Conservation (phyloP, 2,888 invertebrate genomes). For the Patella ulyssiponensis region DNA sequence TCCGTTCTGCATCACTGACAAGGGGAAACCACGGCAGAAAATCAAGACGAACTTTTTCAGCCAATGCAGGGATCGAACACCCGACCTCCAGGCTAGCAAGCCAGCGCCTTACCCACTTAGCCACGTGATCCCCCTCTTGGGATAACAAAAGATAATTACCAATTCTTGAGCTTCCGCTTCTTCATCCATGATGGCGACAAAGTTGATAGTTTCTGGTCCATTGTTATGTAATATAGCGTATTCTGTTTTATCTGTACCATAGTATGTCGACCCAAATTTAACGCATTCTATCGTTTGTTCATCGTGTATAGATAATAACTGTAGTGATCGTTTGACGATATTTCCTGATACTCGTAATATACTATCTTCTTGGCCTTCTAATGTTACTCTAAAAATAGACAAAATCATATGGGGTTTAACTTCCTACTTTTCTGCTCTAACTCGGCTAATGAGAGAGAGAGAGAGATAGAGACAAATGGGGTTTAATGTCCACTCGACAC, state of each 20-base stretch:
- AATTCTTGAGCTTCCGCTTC: conserved; percentile 70
- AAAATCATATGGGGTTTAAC: too few species aligned
- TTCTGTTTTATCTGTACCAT: conserved; percentile 70
- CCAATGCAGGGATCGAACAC: too few species aligned
- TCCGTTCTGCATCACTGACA: too few species aligned
- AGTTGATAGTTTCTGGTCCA: conserved; percentile 69
- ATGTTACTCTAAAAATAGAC: conserved; percentile 53
- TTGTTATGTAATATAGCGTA: conserved; percentile 69
- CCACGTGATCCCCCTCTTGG: too few species aligned
- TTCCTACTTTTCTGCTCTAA: too few species aligned
- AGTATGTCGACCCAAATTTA: conserved; percentile 70
- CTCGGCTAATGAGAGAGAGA: too few species aligned
- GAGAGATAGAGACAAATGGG: too few species aligned
- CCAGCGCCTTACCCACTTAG: too few species aligned
- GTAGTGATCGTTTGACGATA: conserved; percentile 65
- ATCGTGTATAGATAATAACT: conserved; percentile 60
- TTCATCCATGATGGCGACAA: conserved; percentile 71
- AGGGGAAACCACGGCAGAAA: too few species aligned
- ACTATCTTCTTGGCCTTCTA: conserved; percentile 61
- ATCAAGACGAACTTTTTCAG: too few species aligned
- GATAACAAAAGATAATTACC: conserved; percentile 46
- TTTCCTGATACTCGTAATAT: conserved; percentile 59
- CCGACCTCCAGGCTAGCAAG: too few species aligned
- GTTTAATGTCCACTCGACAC: too few species aligned
- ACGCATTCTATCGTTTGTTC: conserved; percentile 63